Evolutionary conservation across 2,888 invertebrate species (phyloP).

Genomic region (Drosophila leonis): DNA sequence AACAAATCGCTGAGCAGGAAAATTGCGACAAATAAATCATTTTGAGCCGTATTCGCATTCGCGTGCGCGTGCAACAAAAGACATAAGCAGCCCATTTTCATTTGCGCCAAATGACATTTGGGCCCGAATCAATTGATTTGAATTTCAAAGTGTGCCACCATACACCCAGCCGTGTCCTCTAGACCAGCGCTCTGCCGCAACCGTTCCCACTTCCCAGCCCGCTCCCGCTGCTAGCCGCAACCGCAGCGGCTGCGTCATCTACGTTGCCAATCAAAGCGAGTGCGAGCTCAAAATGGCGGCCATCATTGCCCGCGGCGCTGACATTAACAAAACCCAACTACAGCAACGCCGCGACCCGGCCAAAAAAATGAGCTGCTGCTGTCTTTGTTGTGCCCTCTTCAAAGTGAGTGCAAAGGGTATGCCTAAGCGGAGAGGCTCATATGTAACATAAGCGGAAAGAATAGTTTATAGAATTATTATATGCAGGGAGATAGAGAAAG

Average conservation of each 20-base stretch:
- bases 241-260: conserved; percentile 55
- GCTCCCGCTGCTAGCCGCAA: conserved; percentile 8
- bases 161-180: not conserved
- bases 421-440: not conserved
- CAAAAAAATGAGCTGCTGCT: conserved; percentile 32
- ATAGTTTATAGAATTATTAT: not conserved
- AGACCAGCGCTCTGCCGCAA: conserved; percentile 13
- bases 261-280: conserved; percentile 74
- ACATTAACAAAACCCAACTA: conserved; percentile 79
- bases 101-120: conserved; percentile 79
- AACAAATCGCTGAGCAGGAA: conserved; percentile 77
- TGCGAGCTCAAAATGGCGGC: conserved; percentile 72
- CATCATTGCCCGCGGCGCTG: conserved; percentile 55
- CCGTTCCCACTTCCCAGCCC: conserved; percentile 11
- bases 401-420: not conserved
- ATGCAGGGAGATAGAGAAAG: not conserved
- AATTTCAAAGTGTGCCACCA: conserved; percentile 70
- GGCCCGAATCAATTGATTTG: conserved; percentile 78
- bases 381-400: conserved; percentile 3
- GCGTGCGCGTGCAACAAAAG: conserved; percentile 69
- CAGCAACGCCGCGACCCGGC: conserved; percentile 31
- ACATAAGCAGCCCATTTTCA: conserved; percentile 79
- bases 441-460: not conserved
- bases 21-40: conserved; percentile 83
- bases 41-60: conserved; percentile 69